phyloP scores from a whole-genome alignment of 2,888 invertebrate genomes.

The Carpatolechia fugitivella region DNA sequence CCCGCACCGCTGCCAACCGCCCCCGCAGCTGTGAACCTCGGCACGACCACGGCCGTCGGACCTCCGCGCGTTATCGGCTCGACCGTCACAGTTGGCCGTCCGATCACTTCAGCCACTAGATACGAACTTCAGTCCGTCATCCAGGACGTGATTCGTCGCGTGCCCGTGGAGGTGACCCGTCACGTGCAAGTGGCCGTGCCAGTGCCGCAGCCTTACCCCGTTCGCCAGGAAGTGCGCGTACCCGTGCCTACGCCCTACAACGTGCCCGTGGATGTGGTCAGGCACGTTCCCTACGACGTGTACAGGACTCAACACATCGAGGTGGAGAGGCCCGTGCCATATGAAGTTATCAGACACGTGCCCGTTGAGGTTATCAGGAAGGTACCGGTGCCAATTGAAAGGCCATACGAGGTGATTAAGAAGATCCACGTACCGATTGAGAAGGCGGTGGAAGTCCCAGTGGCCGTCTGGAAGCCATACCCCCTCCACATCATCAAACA shows the following conservation, averaged over 20 bases:
- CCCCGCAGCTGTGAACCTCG: constrained; percentile 6
- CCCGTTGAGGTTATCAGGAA: constrained; percentile 68
- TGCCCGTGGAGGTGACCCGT: constrained; percentile 68
- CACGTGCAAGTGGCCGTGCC: constrained; percentile 65
- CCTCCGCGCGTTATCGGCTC: constrained; percentile 54
- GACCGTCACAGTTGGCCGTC: constrained; percentile 49
- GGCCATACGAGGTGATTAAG: constrained; percentile 69
- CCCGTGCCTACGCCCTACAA: constrained; percentile 72
- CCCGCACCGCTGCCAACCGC: not conserved
- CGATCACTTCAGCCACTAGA: constrained; percentile 43
- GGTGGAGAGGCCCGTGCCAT: constrained; percentile 67
- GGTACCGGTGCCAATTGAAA: constrained; percentile 63
- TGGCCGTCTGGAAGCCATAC: constrained; percentile 70
- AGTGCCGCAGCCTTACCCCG: constrained; percentile 60
- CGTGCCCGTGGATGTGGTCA: constrained; percentile 66
- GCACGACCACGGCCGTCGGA: constrained; percentile 32
- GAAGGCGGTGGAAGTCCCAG: constrained; percentile 67
- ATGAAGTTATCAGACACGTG: constrained; percentile 62
- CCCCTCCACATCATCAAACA: constrained; percentile 73
- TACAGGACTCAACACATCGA: constrained; percentile 66
- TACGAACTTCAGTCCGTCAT: constrained; percentile 70
- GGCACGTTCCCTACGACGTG: constrained; percentile 69
- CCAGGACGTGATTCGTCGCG: constrained; percentile 64
- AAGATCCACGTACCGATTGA: constrained; percentile 65
- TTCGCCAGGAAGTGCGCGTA: constrained; percentile 63